Base-by-base conservation (phyloP, 2,888 invertebrate species). In the Sthenelais limicola region DNA sequence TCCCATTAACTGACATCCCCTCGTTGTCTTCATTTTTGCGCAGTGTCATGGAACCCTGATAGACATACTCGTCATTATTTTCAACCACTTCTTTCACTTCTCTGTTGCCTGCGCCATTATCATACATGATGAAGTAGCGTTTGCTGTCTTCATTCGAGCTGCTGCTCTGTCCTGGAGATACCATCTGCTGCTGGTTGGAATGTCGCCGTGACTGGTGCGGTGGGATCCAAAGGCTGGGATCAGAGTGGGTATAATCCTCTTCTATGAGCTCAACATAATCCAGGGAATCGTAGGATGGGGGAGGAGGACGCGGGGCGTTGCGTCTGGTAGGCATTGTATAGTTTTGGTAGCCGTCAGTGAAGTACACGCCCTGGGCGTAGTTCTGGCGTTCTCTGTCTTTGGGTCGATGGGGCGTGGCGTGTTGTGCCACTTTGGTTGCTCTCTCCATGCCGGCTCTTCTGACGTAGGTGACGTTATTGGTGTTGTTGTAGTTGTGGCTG, bases 1-100 rank as follows among this genome's bases (percentile, higher is more conserved):
- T 62, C 38, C 43, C 62, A n/a, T 38, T 28, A 7, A 62, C 62
- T 12, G 62, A 62, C 2, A 62, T 21, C 38, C 43, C 38, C 21
- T 62, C 62, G 38, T 38, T 38, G 62, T 62, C 62, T 9, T 43
- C 38, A 21, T 43, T 43, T 5, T 33, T 35, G 4, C 62, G 62
- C 21, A 62, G 62, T 43, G 43, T 62, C 62, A 62, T 62, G 2
- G 62, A 62, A 15, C 62, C 62, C 24, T 62, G 62, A 43, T 62
- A 62, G 62, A 62, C 28, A 43, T n/a, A 62, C 56, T 56, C 52
- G 28, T 43, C 43, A 9, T 43, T 15, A 43, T 43, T 15, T 12
- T 43, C 43, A 18, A 12, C 43, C 43, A 12, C 9, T 51, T n/a
- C 5, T 56, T 43, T 7, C 62, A 35, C 12, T 62, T 62, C 62